A percentile compares a stretch with the other conserved stretches of the same genome.
phyloP scores from a whole-genome alignment of 2,888 invertebrate species.

The Notodromas monacha region DNA sequence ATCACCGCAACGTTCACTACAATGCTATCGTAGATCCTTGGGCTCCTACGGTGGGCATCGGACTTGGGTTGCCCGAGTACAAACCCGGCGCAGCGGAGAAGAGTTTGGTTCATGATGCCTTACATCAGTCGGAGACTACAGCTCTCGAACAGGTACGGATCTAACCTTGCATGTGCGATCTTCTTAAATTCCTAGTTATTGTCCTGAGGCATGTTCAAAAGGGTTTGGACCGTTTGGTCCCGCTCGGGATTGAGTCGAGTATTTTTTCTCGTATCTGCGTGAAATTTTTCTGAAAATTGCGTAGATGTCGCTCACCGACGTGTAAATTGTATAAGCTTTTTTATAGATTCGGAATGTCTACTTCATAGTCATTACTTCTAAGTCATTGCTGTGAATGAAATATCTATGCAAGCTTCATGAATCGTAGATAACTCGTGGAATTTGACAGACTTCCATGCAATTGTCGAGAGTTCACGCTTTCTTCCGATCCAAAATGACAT shows the following conservation, averaged over 20 bases:
- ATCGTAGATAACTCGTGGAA: too few relatives aligned
- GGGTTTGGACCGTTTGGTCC: constrained; percentile 36
- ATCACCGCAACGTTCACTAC: constrained; percentile 55
- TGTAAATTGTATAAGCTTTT: too few relatives aligned
- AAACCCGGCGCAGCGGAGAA: constrained; percentile 37
- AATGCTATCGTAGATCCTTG: constrained; percentile 59
- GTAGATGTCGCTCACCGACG: too few relatives aligned
- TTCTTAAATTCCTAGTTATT: background rate
- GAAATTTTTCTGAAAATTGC: too few relatives aligned
- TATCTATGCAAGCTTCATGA: too few relatives aligned
- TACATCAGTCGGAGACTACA: constrained; percentile 37
- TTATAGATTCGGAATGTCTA: too few relatives aligned
- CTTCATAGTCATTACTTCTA: too few relatives aligned
- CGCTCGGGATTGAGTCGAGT: constrained; percentile 46
- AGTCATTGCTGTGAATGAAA: too few relatives aligned
- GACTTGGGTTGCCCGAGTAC: constrained; percentile 44
- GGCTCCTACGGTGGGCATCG: constrained; percentile 33
- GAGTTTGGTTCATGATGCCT: constrained; percentile 34
- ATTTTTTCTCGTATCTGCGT: too few relatives aligned
- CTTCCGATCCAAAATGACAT: too few relatives aligned
- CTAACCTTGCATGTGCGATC: background rate
- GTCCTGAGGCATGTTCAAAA: constrained; percentile 10
- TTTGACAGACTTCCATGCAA: too few relatives aligned
- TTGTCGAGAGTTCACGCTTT: too few relatives aligned
- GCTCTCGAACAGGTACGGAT: constrained; percentile 35